Evolutionary conservation across 2,888 invertebrate genomes (phyloP).

Genomic region (Acronicta alni): DNA sequence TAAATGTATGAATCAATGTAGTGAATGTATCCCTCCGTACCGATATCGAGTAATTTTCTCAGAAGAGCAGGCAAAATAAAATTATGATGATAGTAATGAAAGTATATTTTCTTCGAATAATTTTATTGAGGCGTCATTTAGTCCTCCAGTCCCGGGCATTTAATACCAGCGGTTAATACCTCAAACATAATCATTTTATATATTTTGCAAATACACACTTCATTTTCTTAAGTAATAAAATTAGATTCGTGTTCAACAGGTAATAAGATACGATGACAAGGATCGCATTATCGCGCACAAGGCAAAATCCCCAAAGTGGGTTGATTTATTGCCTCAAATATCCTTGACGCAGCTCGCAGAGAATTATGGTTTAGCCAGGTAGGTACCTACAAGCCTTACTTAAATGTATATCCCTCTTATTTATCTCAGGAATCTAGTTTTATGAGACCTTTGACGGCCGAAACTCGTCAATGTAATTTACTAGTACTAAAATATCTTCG

Average conservation of each 20-base stretch:
- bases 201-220: constrained; percentile 44
- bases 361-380: constrained; percentile 67
- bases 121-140: too few species aligned
- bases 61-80: too few species aligned
- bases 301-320: constrained; percentile 73
- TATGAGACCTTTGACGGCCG: constrained; percentile 28
- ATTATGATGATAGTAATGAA: too few species aligned
- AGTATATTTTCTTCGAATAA: too few species aligned
- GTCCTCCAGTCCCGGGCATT: too few species aligned
- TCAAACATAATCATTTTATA: too few species aligned
- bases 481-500: constrained; percentile 20
- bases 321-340: constrained; percentile 78
- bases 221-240: constrained; percentile 66
- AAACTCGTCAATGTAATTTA: constrained; percentile 36
- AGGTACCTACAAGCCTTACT: constrained; percentile 43
- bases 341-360: constrained; percentile 67
- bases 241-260: constrained; percentile 76
- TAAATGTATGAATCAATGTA: too few species aligned
- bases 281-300: constrained; percentile 76
- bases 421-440: constrained; percentile 32
- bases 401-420: constrained; percentile 33
- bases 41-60: too few species aligned
- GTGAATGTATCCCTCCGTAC: too few species aligned
- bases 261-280: constrained; percentile 80
- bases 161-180: too few species aligned